Conservation (phyloP, 2,113 vertebrate species). For the Clarias macrocephalus region DNA sequence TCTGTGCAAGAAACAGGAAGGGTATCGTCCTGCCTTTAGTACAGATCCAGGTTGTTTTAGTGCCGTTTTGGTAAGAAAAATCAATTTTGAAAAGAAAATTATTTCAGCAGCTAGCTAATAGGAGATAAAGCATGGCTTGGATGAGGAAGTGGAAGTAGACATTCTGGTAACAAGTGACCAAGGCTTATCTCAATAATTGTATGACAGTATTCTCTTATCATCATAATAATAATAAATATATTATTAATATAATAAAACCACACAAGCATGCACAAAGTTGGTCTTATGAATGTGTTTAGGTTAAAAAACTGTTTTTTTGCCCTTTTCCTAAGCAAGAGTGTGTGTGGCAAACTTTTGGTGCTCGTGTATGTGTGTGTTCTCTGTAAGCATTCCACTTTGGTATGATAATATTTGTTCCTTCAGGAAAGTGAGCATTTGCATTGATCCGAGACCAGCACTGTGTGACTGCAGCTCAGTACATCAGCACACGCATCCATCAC, state of each 20-base stretch:
- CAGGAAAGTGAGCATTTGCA: slow-evolving; percentile 51
- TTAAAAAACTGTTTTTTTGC: neutral
- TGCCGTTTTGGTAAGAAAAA: too few relatives aligned
- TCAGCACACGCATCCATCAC: slow-evolving; percentile 59
- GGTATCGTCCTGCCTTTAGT: neutral
- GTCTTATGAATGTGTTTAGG: neutral
- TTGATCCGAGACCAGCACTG: slow-evolving; percentile 53
- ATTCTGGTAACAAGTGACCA: neutral
- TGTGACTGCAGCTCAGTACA: slow-evolving; percentile 52
- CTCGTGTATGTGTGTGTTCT: neutral
- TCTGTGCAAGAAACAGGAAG: too few relatives aligned
- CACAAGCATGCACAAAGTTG: neutral
- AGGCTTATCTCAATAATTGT: neutral
- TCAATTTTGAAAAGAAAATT: too few relatives aligned
- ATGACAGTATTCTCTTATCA: neutral
- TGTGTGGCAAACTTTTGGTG: neutral
- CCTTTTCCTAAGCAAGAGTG: neutral
- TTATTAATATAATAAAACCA: too few relatives aligned
- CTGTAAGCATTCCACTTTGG: slow-evolving; percentile 57
- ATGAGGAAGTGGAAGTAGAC: neutral
- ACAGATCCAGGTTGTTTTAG: neutral
- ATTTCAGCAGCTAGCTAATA: too few relatives aligned
- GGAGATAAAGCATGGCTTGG: neutral
- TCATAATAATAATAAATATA: too few relatives aligned
- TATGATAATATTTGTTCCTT: slow-evolving; percentile 65